A percentile compares a stretch with the other conserved stretches of the same genome.
These are phyloP conservation scores for Oreohelix idahoensis DNA, from an alignment of 1,140 invertebrate species.

Conservation along the genomic window DNA sequence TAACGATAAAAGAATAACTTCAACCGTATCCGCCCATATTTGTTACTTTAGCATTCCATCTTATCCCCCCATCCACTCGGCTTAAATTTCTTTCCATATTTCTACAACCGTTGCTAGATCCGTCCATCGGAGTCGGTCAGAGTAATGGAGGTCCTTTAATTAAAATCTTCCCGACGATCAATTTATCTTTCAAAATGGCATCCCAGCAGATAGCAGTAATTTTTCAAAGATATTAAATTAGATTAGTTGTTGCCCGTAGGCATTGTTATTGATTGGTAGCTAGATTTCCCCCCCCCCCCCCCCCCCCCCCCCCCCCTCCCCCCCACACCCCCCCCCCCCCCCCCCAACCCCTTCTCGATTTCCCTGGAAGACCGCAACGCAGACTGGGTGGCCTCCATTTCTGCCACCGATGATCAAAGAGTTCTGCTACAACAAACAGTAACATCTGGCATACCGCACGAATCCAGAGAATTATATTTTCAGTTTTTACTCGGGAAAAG, in stretches of 20 bases:
- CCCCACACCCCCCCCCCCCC: no score
- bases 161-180: neutral
- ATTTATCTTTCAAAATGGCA: slow-evolving; percentile 22
- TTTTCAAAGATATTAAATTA: slow-evolving; percentile 31
- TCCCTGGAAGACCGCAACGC: neutral
- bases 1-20: neutral
- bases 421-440: slow-evolving; percentile 6
- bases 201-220: slow-evolving; percentile 16
- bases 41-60: neutral
- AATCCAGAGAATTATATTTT: neutral
- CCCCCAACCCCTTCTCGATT: neutral
- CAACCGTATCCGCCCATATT: neutral
- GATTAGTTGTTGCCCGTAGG: slow-evolving; percentile 9
- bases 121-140: neutral
- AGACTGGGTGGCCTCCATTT: neutral
- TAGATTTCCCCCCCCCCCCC: neutral
- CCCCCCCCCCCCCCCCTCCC: no score
- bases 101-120: neutral
- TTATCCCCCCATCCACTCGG: neutral
- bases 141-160: slow-evolving; percentile 12
- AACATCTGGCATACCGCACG: neutral
- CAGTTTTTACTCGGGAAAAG: neutral
- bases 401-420: slow-evolving; percentile 7
- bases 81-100: neutral
- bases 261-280: slow-evolving; percentile 14